phyloP scores from a whole-genome alignment of 53 echinoderm and acorn worm species.

The Henricia sp. region DNA sequence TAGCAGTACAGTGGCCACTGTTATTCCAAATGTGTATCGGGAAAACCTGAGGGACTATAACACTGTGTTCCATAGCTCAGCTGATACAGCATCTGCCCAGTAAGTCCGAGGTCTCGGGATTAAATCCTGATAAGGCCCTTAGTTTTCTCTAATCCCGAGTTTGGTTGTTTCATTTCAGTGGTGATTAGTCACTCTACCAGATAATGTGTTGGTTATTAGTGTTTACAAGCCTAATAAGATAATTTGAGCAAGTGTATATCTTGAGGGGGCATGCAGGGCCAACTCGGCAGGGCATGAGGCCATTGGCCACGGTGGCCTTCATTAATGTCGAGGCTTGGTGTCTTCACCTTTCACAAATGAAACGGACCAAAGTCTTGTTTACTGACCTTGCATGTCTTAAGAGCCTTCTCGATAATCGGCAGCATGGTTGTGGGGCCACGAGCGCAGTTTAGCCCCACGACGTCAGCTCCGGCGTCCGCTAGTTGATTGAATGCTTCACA shows the following conservation, averaged over 20 bases:
- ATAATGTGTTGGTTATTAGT: too few species aligned
- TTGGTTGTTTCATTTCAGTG: too few species aligned
- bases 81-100: too few species aligned
- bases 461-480: constrained; percentile 72
- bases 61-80: too few species aligned
- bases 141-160: too few species aligned
- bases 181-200: too few species aligned
- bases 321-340: background rate
- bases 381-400: constrained; percentile 22
- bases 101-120: too few species aligned
- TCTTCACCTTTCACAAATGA: background rate
- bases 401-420: constrained; percentile 42
- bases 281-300: too few species aligned
- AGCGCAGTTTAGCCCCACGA: constrained; percentile 70
- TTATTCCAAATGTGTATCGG: background rate
- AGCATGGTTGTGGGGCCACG: constrained; percentile 73
- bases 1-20: background rate
- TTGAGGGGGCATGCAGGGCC: too few species aligned
- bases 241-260: background rate
- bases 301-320: too few species aligned
- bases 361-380: background rate
- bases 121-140: too few species aligned
- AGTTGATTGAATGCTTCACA: constrained; percentile 73
- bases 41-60: too few species aligned
- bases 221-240: background rate